Evolutionary conservation across 2,113 vertebrate genomes (phyloP).

Genomic region (Heterocephalus glaber): DNA sequence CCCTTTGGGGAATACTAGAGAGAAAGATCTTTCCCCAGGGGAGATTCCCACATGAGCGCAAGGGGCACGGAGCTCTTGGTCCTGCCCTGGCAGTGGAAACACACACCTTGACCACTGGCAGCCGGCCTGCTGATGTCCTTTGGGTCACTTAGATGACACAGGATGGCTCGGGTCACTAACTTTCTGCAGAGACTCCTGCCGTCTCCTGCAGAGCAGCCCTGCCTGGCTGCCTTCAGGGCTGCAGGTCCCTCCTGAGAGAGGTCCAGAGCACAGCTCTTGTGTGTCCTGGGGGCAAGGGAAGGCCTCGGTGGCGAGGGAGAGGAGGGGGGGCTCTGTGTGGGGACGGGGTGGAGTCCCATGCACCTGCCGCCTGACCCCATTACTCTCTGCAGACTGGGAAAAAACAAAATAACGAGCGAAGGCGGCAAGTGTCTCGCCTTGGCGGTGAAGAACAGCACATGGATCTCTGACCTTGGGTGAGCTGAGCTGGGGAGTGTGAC

Average conservation of each 20-base stretch:
- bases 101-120: not conserved
- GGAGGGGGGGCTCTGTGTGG: not conserved
- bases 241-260: not conserved
- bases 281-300: not conserved
- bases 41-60: not conserved
- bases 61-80: not conserved
- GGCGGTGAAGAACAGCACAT: constrained; percentile 91
- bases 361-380: not conserved
- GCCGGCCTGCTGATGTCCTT: not conserved
- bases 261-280: not conserved
- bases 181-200: not conserved
- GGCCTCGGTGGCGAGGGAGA: not conserved
- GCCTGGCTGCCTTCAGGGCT: not conserved
- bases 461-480: constrained; percentile 94
- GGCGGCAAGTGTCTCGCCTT: constrained; percentile 91
- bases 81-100: not conserved
- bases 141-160: not conserved
- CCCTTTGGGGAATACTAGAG: not conserved
- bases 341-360: not conserved
- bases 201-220: not conserved
- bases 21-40: not conserved
- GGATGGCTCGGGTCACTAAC: not conserved
- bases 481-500: not conserved
- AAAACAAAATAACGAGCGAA: constrained; percentile 91
- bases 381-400: constrained; percentile 89